Evolutionary conservation across 1,140 invertebrate genomes (phyloP).

Genomic region (Orius insidiosus): DNA sequence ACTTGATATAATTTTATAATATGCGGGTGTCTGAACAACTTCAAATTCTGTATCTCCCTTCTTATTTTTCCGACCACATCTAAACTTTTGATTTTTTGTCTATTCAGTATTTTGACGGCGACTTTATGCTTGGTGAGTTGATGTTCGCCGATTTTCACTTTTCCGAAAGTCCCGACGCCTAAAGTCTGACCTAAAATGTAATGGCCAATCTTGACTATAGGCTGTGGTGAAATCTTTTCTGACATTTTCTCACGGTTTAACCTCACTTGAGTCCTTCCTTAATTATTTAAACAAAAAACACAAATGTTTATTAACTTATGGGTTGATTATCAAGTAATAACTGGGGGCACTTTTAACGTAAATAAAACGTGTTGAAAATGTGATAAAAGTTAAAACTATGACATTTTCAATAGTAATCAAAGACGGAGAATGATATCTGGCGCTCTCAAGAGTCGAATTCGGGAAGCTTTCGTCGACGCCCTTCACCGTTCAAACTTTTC

Average conservation of each 20-base stretch:
- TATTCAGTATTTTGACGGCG: slow-evolving; percentile 95
- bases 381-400: too few relatives aligned
- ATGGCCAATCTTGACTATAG: slow-evolving; percentile 83
- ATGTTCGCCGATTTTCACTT: slow-evolving; percentile 96
- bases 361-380: too few relatives aligned
- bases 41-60: slow-evolving; percentile 97
- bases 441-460: too few relatives aligned
- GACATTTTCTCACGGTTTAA: slow-evolving; percentile 12
- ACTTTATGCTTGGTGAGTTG: slow-evolving; percentile 96
- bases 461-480: too few relatives aligned
- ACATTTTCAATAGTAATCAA: too few relatives aligned
- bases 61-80: slow-evolving; percentile 99
- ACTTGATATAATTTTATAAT: slow-evolving; percentile 94
- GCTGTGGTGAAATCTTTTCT: slow-evolving; percentile 29
- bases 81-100: slow-evolving; percentile 95
- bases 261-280: too few relatives aligned
- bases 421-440: too few relatives aligned
- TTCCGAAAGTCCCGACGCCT: slow-evolving; percentile 88
- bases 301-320: too few relatives aligned
- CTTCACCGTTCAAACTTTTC: too few relatives aligned
- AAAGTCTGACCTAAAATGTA: slow-evolving; percentile 79
- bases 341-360: too few relatives aligned
- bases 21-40: slow-evolving; percentile 96
- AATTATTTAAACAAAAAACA: too few relatives aligned
- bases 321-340: too few relatives aligned